Evolutionary conservation across 2,888 invertebrate species (phyloP), one percentile per base, ranked within the genome.

Genomic region (Chesias legatella): DNA sequence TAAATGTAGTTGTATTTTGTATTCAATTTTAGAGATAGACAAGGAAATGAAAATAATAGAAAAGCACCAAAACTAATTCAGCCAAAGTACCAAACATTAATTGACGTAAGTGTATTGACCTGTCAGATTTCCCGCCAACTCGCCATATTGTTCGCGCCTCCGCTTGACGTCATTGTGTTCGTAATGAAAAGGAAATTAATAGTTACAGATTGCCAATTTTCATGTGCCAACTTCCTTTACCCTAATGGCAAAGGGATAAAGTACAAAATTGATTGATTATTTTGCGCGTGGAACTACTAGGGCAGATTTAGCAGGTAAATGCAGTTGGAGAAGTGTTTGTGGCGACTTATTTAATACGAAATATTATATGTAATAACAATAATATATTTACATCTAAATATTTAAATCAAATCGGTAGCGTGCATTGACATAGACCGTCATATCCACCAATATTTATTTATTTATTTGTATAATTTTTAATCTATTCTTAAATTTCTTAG

Each of bases 151-250:
- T 82, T 76, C 64, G 61, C 65, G 58, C 58, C 75, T 59, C 75
- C 48, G 59, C 71, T 60, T 80, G 80, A 78, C 72, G 77, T 74
- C 70, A 79, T 82, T 84, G 77, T 83, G 59, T 51, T 50, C 42
- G 67, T 74, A 79, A 81, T 79, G 73, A 73, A 77, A 76, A 77
- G 82, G 81, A 83, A 83, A 84, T 83, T 76, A 77, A 75, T 80
- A 79, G 79, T 80, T 73, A 68, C 67, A 58, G 59, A 59, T 51
- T 57, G 63, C 62, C 68, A 61, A 57, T 46, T 33, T 52, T 41
- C 34, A 45, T 33, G 42, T 41, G 20, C 40, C 33, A 25, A 23
- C 20, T 8, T 33, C 10, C 22, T 37, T 42, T 26, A 35, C 45
- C 55, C n/a, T 59, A 66, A 60, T 40, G 0, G 0, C 0, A 2